These are phyloP conservation scores for Phaedon cochleariae DNA, from an alignment of 2,888 invertebrate genomes.

Conservation along the genomic window DNA sequence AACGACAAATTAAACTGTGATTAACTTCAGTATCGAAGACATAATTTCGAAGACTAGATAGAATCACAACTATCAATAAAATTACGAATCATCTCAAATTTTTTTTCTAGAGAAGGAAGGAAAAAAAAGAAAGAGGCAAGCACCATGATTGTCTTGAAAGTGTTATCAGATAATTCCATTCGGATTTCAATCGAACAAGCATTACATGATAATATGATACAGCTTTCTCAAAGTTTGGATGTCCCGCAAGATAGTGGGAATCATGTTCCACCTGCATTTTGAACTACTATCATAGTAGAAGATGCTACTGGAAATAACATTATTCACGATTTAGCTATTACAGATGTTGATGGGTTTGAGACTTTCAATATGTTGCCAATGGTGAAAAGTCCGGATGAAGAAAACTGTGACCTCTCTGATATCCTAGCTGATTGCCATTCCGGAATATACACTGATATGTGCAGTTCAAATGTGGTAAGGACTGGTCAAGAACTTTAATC, in stretches of 20 bases:
- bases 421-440: background rate
- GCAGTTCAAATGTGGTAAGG: background rate
- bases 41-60: background rate
- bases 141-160: background rate
- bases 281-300: background rate
- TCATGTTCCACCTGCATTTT: background rate
- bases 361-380: background rate
- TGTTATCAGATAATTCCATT: background rate
- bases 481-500: constrained; percentile 5
- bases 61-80: too few species aligned
- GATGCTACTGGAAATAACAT: background rate
- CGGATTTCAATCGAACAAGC: background rate
- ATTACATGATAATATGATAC: background rate
- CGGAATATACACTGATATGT: constrained; percentile 5
- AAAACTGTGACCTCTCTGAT: background rate
- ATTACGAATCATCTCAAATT: too few species aligned
- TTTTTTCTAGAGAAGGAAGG: too few species aligned
- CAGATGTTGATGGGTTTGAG: background rate
- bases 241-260: constrained; percentile 2
- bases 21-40: constrained; percentile 12
- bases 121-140: background rate
- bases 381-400: background rate
- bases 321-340: background rate
- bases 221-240: background rate
- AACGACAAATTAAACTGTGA: constrained; percentile 16